Evolutionary conservation across 1,140 invertebrate genomes (phyloP), one percentile per base, ranked within the genome.

Genomic region (Carposina sasakii): DNA sequence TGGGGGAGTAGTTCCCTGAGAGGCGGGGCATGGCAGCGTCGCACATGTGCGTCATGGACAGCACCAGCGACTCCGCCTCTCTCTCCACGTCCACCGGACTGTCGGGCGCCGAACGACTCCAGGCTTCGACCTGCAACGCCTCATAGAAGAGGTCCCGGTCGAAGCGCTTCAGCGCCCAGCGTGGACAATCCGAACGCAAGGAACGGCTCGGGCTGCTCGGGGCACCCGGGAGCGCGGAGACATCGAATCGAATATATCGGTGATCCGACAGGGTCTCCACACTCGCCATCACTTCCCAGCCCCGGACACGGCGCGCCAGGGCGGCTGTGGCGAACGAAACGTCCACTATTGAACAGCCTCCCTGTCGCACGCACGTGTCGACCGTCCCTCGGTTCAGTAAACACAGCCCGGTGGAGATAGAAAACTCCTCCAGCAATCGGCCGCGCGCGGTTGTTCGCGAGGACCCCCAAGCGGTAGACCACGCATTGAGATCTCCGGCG

Each of bases 241-340:
- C 36, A n/a, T 26, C 34, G 37, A 54, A 56, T n/a, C 48, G 41
- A 0, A 53, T 48, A 17, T 57, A 54, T 2, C 48, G 39, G 30
- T 63, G 61, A 22, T 61, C 53, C 1, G 51, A 62, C 1, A 62
- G 43, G 0, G 63, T 58, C 41, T 62, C 63, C 30, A 49, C 42
- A 0, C 28, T n/a, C 15, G 26, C 46, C 19, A 49, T 1, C 0
- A 60, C 60, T 3, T 26, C 16, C 59, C 63, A 60, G 31, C 31
- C 42, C 2, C 4, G 16, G 0, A 62, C 46, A n/a, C 46, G 28
- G 13, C 30, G 19, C 1, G 12, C 21, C 40, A 5, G 15, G 21
- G 22, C 40, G 15, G 40, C 21, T 15, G 21, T 10, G 2, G 40
- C 40, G 22, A 42, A 42, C 3, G 40, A 4, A 1, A 42, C 10